Percentiles rank a stretch among this genome's conserved stretches.
Conservation (phyloP, 2,888 invertebrate species). For the Venusia cambrica region DNA sequence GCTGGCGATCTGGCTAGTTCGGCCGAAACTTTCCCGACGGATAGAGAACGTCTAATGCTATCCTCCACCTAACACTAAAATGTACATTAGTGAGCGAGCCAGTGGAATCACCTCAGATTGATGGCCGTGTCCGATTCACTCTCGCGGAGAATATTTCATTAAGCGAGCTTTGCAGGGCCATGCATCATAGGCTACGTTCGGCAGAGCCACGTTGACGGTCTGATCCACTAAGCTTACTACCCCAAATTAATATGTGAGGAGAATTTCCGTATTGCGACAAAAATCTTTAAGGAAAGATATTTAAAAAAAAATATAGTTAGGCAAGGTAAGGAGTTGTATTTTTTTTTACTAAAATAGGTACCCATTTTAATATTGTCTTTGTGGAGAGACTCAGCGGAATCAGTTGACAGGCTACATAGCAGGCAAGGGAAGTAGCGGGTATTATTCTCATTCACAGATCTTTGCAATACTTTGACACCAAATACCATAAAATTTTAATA, state of each 20-base stretch:
- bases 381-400: no score
- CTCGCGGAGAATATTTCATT: slow-evolving; percentile 74
- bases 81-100: slow-evolving; percentile 40
- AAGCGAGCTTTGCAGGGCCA: slow-evolving; percentile 64
- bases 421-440: no score
- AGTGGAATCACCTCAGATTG: slow-evolving; percentile 66
- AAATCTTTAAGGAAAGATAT: no score
- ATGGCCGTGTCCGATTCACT: slow-evolving; percentile 65
- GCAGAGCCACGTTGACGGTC: slow-evolving; percentile 61
- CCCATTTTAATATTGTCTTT: no score
- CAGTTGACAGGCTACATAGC: no score
- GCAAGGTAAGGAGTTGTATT: no score
- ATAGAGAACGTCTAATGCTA: slow-evolving; percentile 12
- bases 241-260: slow-evolving; percentile 67
- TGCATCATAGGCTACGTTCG: slow-evolving; percentile 70
- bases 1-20: slow-evolving; percentile 2
- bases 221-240: slow-evolving; percentile 71
- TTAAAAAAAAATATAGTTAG: no score
- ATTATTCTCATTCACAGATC: no score
- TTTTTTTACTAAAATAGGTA: no score
- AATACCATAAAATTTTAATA: no score
- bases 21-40: slow-evolving; percentile 5
- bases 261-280: slow-evolving; percentile 49
- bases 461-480: no score
- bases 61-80: slow-evolving; percentile 23